phyloP scores from a whole-genome alignment of 2,797 vertebrate species.

The Philypnodon macrostomus region DNA sequence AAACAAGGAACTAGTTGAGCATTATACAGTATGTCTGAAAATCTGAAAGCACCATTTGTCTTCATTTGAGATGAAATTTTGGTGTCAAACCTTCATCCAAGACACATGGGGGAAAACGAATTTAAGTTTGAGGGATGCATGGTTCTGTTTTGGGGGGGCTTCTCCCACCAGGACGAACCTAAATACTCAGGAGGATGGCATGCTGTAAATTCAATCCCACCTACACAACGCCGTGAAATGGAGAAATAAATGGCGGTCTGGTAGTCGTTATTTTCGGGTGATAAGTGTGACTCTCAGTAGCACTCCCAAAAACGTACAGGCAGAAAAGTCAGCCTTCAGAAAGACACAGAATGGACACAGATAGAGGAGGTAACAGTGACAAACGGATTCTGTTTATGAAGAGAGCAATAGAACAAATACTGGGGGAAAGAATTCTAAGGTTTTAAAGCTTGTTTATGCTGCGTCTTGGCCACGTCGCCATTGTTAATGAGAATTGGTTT shows the following conservation, averaged over 20 bases:
- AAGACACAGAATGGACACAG: constrained; percentile 59
- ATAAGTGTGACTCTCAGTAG: constrained; percentile 67
- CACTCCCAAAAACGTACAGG: constrained; percentile 57
- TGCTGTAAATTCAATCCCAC: constrained; percentile 57
- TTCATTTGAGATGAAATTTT: constrained; percentile 40
- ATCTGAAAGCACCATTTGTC: constrained; percentile 59
- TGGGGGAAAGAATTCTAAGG: too few relatives aligned
- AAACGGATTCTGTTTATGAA: too few relatives aligned
- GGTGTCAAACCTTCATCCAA: constrained; percentile 39
- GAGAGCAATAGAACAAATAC: too few relatives aligned
- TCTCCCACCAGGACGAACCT: constrained; percentile 20
- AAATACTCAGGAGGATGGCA: constrained; percentile 29
- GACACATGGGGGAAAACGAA: constrained; percentile 53
- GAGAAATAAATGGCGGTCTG: constrained; percentile 65
- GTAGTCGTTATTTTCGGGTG: constrained; percentile 63
- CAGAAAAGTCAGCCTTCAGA: constrained; percentile 56
- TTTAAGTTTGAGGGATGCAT: constrained; percentile 51
- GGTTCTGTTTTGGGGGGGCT: constrained; percentile 32
- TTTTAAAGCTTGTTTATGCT: too few relatives aligned
- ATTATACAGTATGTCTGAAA: too few relatives aligned
- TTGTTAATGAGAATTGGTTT: too few relatives aligned
- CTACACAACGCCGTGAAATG: constrained; percentile 32
- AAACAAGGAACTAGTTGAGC: too few relatives aligned
- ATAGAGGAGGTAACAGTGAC: constrained; percentile 56
- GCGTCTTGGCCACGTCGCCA: too few relatives aligned